Evolutionary conservation across 2,113 vertebrate genomes (phyloP), one percentile per base, ranked within the genome.

Genomic region (Labeo catla): DNA sequence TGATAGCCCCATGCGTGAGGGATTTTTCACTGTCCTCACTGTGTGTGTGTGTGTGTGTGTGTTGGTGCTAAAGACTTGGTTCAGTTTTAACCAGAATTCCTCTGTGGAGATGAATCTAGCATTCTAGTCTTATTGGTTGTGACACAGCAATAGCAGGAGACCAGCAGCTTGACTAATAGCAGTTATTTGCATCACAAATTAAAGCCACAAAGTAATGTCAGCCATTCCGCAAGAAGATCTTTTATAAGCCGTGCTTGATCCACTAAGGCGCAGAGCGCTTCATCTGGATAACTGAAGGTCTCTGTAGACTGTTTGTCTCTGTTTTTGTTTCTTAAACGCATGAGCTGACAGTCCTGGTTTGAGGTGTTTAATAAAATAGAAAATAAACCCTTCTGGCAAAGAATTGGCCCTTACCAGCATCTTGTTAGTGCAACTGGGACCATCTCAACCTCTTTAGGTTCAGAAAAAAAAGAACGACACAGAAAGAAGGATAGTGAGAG

Each of bases 21-120:
- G 79, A 81, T 65, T 66, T 66, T 81, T 66, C 79, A 49, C 57
- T 81, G 39, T 81, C 79, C 43, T 47, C 43, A 11, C 9, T 43
- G 19, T 43, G 78, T 2, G 47, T n/a, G 73, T 74, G 73, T 49
- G 73, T 49, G 19, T 50, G 47, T 81, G 66, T 39, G 36, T 70
- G 66, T 76, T 11, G 43, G 39, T 65, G 57, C 59, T 61, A 21
- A 72, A 72, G 39, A 45, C 39, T 45, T 8, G 13, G 5, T 80
- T 34, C 12, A 78, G 13, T 36, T 28, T 8, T 57, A 19, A 36
- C 52, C 28, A 59, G 52, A 78, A 78, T 78, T 78, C 52, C 34
- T 77, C 76, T 36, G 76, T 54, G 49, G 49, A 77, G 76, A 54
- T 54, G 23, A 54, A 52, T 77, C 45, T 50, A 49, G 12, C 11